Conservation (phyloP, 2,888 invertebrate genomes). For the Euplagia quadripunctaria region DNA sequence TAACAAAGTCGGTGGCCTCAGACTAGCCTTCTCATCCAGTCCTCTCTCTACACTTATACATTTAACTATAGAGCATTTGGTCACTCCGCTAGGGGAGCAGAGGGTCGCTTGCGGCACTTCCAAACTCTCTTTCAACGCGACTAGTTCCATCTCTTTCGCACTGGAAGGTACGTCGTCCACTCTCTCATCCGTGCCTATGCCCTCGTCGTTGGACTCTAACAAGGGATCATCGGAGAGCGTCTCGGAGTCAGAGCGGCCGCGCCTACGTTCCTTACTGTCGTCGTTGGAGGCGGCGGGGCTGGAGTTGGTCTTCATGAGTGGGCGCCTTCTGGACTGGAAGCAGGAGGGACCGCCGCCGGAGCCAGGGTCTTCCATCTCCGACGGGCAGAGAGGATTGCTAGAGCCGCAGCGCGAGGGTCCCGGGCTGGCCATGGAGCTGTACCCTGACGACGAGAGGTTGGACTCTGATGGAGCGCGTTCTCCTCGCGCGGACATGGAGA, state of each 20-base stretch:
- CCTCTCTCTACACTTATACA: conserved; percentile 86
- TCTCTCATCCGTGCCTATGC: conserved; percentile 92
- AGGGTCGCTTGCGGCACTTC: conserved; percentile 80
- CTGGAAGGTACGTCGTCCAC: conserved; percentile 91
- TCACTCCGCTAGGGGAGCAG: conserved; percentile 82
- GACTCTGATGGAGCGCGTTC: conserved; percentile 94
- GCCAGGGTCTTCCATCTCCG: conserved; percentile 92
- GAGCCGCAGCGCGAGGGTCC: conserved; percentile 94
- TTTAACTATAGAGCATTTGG: conserved; percentile 86
- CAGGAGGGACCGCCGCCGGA: conserved; percentile 86
- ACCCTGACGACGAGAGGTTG: conserved; percentile 94
- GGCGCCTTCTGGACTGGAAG: conserved; percentile 87
- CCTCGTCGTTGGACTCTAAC: conserved; percentile 92
- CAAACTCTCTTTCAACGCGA: conserved; percentile 78
- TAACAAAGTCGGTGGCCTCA: conserved; percentile 85
- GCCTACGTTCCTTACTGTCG: conserved; percentile 82
- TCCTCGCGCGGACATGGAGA: conserved; percentile 90
- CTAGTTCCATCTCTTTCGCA: conserved; percentile 88
- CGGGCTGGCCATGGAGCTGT: conserved; percentile 95
- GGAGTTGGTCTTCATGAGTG: conserved; percentile 88
- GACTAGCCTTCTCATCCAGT: conserved; percentile 80
- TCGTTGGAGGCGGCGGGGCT: conserved; percentile 80
- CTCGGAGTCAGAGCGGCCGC: conserved; percentile 91
- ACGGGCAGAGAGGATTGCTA: conserved; percentile 92
- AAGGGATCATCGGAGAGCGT: conserved; percentile 91